A percentile compares a stretch with the other conserved stretches of the same genome.
Evolutionary conservation across 2,113 vertebrate species (phyloP).

Genomic region (Mola mola): DNA sequence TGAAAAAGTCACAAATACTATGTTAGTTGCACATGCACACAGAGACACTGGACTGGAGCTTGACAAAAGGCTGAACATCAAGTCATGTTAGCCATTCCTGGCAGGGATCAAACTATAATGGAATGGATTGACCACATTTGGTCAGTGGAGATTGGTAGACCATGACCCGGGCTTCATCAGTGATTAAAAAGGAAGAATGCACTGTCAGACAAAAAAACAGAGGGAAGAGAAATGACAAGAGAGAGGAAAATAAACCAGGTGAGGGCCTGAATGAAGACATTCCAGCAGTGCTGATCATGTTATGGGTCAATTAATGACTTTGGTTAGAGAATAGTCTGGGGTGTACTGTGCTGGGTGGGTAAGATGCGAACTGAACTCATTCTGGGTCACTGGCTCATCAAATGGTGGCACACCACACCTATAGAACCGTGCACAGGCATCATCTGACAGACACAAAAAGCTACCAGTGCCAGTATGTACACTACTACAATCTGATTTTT

Average conservation of each 20-base stretch:
- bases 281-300: constrained; percentile 27
- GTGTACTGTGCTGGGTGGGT: constrained; percentile 18
- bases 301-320: constrained; percentile 47
- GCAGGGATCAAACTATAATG: constrained; percentile 40
- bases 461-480: neutral
- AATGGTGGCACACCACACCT: constrained; percentile 32
- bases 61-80: constrained; percentile 41
- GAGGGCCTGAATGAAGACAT: constrained; percentile 21
- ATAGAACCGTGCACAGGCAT: no score
- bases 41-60: constrained; percentile 14
- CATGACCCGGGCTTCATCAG: constrained; percentile 34
- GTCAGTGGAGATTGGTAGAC: constrained; percentile 51
- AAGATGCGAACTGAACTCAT: constrained; percentile 47
- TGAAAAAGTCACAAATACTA: constrained; percentile 4
- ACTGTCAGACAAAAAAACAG: constrained; percentile 23
- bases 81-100: constrained; percentile 19
- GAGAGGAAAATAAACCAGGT: constrained; percentile 22
- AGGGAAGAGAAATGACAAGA: constrained; percentile 3
- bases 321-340: constrained; percentile 25
- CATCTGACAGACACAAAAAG: constrained; percentile 24
- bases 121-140: constrained; percentile 42
- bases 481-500: constrained; percentile 9
- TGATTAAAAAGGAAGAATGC: constrained; percentile 3
- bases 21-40: neutral
- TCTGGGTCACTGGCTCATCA: constrained; percentile 48